A percentile compares a stretch with the other conserved stretches of the same genome.
Evolutionary conservation across 2,797 vertebrate species (phyloP).

Genomic region (Siniperca obscura): DNA sequence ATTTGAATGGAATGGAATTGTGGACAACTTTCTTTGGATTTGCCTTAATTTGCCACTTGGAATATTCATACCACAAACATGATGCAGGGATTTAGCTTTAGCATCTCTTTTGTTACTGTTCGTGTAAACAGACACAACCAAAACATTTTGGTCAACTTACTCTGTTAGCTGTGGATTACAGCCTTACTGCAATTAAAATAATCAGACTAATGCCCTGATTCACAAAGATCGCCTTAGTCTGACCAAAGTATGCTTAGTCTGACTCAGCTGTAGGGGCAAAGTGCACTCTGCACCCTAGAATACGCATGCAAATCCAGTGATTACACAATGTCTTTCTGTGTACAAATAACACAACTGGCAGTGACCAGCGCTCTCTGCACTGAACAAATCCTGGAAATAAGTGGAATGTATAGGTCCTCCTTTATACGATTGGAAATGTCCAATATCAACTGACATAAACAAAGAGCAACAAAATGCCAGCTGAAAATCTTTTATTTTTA

Average conservation of each 20-base stretch:
- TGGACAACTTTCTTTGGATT: not conserved
- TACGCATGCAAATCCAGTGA: not conserved
- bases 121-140: not conserved
- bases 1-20: not conserved
- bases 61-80: not conserved
- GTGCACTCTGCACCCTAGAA: not conserved
- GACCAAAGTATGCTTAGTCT: not conserved
- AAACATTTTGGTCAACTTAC: not conserved
- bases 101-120: not conserved
- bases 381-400: not conserved
- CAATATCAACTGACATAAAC: not conserved
- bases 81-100: not conserved
- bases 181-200: conserved; percentile 9
- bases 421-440: not conserved
- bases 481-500: not conserved
- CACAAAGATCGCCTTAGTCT: not conserved
- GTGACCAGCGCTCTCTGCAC: not conserved
- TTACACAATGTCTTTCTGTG: not conserved
- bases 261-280: not conserved
- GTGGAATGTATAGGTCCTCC: not conserved
- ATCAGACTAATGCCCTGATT: not conserved
- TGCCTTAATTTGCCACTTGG: not conserved
- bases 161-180: not conserved
- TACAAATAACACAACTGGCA: not conserved
- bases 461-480: not conserved